Percentiles rank a stretch among this genome's conserved stretches.
These are phyloP conservation scores for Chironomus riparius DNA, from an alignment of 2,888 invertebrate genomes.

Conservation along the genomic window DNA sequence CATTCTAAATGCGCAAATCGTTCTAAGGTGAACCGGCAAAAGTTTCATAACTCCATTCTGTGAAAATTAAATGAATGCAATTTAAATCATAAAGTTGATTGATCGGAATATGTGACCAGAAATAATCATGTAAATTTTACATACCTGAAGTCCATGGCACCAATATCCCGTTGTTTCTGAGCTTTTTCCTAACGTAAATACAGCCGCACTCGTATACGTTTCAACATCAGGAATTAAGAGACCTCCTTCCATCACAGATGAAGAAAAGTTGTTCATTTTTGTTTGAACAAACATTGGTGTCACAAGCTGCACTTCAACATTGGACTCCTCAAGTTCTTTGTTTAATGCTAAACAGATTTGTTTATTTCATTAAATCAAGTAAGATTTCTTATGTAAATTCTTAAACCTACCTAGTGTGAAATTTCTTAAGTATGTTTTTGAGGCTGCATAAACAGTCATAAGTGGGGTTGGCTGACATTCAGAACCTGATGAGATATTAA, in stretches of 20 bases:
- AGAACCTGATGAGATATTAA: slow-evolving; percentile 84
- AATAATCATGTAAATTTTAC: too few species aligned
- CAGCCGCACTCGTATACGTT: slow-evolving; percentile 65
- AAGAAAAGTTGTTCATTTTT: slow-evolving; percentile 81
- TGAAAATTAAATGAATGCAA: too few species aligned
- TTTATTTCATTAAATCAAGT: neutral
- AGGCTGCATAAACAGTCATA: slow-evolving; percentile 84
- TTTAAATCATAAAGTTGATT: too few species aligned
- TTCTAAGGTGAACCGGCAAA: too few species aligned
- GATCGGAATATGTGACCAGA: too few species aligned
- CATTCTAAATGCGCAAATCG: too few species aligned
- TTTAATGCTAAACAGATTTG: slow-evolving; percentile 50
- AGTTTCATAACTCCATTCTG: too few species aligned
- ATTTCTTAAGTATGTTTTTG: slow-evolving; percentile 69
- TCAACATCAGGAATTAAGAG: slow-evolving; percentile 58
- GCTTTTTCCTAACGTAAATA: slow-evolving; percentile 69
- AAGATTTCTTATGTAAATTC: neutral
- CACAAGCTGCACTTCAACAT: slow-evolving; percentile 77
- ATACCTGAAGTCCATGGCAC: slow-evolving; percentile 70
- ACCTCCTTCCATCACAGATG: slow-evolving; percentile 55
- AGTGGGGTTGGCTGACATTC: slow-evolving; percentile 78
- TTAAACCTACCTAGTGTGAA: slow-evolving; percentile 49
- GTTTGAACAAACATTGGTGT: slow-evolving; percentile 82
- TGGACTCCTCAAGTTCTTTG: slow-evolving; percentile 64
- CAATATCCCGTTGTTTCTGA: slow-evolving; percentile 79